Evolutionary conservation across 2,113 vertebrate genomes (phyloP), one percentile per base, ranked within the genome.

Genomic region (Myocastor coypus): DNA sequence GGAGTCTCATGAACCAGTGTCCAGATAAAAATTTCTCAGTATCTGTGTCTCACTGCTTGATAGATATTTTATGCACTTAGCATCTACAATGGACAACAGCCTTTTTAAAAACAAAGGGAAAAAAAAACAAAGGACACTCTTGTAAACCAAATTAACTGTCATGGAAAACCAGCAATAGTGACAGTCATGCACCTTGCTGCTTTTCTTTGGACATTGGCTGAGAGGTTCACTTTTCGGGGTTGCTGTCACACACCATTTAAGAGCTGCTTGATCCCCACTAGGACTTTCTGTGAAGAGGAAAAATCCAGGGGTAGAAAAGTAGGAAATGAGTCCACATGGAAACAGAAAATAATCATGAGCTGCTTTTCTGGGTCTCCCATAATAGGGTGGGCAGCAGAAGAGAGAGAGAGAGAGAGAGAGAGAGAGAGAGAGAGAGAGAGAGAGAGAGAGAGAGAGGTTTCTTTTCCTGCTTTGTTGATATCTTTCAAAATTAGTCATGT

Each of bases 151-250:
- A 71, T 26, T 52, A 26, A 50, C 46, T 3, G 24, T 30, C 37
- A 77, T 0, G 5, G 19, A 59, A 50, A 52, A 37, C 20, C 30
- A 61, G 46, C 59, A n/a, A 57, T 0, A 37, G 14, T 0, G 37
- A 50, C 9, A 40, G 16, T 14, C 32, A 11, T 1, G 14, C 11
- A 24, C 28, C 28, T 20, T 32, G 88, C 26, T 20, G 3, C 11
- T 37, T 89, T 59, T 37, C 32, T 59, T 86, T 40, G 40, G 22
- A n/a, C 20, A 50, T 20, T n/a, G 40, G 66, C 52, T 12, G 52
- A 92, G 4, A 40, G 14, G 26, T 26, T 57, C 12, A 1, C 13
- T 32, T 50, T 64, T 83, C 30, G 26, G 3, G 50, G 30, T 52
- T 64, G 82, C 85, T 68, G n/a, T n/a, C 17, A 40, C 42, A 71